Conservation (phyloP, 37 sponge, comb jelly and placozoan genomes). For the Cladorhizidae sp. region DNA sequence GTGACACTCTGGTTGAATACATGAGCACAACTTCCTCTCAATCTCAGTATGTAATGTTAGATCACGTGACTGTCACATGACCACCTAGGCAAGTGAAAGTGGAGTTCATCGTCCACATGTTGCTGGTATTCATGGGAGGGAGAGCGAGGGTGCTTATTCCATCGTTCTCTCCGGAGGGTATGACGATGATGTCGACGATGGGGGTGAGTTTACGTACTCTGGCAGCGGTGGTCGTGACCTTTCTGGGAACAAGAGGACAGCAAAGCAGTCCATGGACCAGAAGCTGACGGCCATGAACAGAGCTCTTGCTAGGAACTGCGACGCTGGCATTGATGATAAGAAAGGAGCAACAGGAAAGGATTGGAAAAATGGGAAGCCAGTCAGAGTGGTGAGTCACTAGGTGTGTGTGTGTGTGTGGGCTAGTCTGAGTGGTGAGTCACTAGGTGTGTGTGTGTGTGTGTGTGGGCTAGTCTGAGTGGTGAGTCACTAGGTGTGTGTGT, state of each 20-base stretch:
- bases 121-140: slow-evolving; percentile 92
- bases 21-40: too few species aligned
- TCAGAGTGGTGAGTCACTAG: slow-evolving; percentile 72
- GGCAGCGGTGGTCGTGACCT: slow-evolving; percentile 95
- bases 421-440: too few species aligned
- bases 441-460: too few species aligned
- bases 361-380: slow-evolving; percentile 88
- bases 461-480: too few species aligned
- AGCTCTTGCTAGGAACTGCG: slow-evolving; percentile 86
- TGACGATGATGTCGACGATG: slow-evolving; percentile 88
- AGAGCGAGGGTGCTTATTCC: slow-evolving; percentile 89
- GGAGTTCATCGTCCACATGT: slow-evolving; percentile 94
- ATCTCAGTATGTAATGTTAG: not conserved
- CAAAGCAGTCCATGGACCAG: slow-evolving; percentile 90
- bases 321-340: slow-evolving; percentile 77
- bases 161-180: slow-evolving; percentile 94
- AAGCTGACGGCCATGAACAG: slow-evolving; percentile 92
- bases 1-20: too few species aligned
- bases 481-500: too few species aligned
- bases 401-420: too few species aligned
- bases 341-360: slow-evolving; percentile 75
- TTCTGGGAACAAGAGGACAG: slow-evolving; percentile 94
- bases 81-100: slow-evolving; percentile 78
- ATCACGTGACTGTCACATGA: not conserved
- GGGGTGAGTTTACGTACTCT: slow-evolving; percentile 88